Evolutionary conservation across 2,797 vertebrate genomes (phyloP).

Genomic region (Cynodonichthys magdalenae): DNA sequence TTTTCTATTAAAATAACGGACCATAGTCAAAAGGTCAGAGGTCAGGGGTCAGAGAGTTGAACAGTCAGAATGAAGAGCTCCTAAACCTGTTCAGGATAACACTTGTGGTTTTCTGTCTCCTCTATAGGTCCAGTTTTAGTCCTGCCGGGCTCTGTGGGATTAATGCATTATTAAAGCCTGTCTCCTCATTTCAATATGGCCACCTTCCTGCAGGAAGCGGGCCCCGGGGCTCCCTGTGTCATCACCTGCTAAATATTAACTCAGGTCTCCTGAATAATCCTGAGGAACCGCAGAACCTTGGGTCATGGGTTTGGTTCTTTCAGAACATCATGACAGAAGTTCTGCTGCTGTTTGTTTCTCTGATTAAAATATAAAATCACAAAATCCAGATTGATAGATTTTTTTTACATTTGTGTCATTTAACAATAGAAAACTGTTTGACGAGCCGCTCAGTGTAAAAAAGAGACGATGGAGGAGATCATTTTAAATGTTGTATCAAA

Average conservation of each 20-base stretch:
- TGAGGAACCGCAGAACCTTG: conserved; percentile 49
- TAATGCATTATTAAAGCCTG: conserved; percentile 57
- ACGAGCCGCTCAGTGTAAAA: too few relatives aligned
- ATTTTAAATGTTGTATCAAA: too few relatives aligned
- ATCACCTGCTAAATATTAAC: conserved; percentile 78
- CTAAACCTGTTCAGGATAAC: background rate
- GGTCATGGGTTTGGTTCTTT: too few relatives aligned
- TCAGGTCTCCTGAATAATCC: conserved; percentile 65
- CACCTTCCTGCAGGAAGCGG: conserved; percentile 50
- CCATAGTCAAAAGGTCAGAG: too few relatives aligned
- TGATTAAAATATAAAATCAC: too few relatives aligned
- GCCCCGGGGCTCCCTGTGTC: conserved; percentile 47
- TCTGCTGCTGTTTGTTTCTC: too few relatives aligned
- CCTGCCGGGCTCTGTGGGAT: conserved; percentile 45
- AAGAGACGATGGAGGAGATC: too few relatives aligned
- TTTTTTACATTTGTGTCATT: too few relatives aligned
- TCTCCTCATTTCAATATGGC: conserved; percentile 73
- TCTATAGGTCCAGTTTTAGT: background rate
- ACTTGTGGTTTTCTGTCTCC: background rate
- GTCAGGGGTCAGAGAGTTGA: background rate
- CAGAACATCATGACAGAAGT: too few relatives aligned
- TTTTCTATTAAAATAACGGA: too few relatives aligned
- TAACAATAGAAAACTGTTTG: too few relatives aligned
- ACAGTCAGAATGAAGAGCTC: background rate
- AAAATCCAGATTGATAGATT: too few relatives aligned